Conservation (phyloP, 2,888 invertebrate genomes). For the Hyposoter dolosus region DNA sequence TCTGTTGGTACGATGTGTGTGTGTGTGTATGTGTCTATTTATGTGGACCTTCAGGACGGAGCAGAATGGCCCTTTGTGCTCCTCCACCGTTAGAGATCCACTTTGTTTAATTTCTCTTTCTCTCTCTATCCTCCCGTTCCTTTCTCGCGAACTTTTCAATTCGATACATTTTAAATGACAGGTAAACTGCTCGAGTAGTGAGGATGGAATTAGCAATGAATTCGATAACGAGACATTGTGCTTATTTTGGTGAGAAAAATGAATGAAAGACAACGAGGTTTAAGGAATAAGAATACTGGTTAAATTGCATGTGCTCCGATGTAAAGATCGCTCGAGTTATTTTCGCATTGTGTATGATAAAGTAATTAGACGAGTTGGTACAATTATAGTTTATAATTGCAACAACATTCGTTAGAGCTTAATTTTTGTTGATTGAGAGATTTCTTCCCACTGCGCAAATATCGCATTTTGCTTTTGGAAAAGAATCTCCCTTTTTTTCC, state of each 20-base stretch:
- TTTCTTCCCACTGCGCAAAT: background rate
- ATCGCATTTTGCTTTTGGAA: background rate
- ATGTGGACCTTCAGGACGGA: slow-evolving; percentile 19
- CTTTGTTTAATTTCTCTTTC: slow-evolving; percentile 41
- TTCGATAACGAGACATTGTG: slow-evolving; percentile 49
- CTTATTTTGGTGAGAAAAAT: slow-evolving; percentile 10
- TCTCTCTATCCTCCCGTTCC: background rate
- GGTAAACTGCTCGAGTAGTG: slow-evolving; percentile 27
- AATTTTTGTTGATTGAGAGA: background rate
- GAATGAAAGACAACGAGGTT: background rate
- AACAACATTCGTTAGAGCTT: background rate
- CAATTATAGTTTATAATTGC: background rate
- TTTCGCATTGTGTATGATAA: background rate
- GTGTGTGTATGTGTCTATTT: background rate
- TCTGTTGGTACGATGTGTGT: background rate
- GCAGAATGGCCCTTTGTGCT: slow-evolving; percentile 54
- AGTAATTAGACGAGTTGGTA: background rate
- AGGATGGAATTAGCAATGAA: slow-evolving; percentile 31
- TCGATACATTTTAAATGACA: slow-evolving; percentile 47
- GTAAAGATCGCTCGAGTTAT: background rate
- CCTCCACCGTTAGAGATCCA: slow-evolving; percentile 33
- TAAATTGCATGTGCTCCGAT: background rate
- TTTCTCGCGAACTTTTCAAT: background rate
- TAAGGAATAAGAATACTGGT: no score
- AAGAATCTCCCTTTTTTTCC: background rate